Evolutionary conservation across 2,888 invertebrate genomes (phyloP).

Genomic region (Habrosyne pyritoides): DNA sequence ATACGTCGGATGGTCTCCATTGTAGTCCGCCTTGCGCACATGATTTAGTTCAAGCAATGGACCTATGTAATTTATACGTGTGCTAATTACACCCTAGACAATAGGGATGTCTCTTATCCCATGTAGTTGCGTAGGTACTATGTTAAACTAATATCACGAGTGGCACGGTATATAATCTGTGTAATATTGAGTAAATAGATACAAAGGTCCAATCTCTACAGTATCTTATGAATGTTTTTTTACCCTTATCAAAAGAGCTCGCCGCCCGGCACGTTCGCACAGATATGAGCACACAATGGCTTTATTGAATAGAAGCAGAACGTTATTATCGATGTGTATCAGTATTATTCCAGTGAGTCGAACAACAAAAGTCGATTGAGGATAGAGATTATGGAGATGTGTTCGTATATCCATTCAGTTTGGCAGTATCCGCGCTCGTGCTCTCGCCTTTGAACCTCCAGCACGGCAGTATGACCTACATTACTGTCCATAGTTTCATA

Average conservation of each 20-base stretch:
- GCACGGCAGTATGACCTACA: slow-evolving; percentile 2
- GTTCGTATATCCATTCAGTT: slow-evolving; percentile 30
- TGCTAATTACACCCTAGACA: slow-evolving; percentile 2
- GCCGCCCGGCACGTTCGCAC: background rate
- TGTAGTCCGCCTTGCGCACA: background rate
- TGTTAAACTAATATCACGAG: background rate
- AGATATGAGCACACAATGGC: slow-evolving; percentile 16
- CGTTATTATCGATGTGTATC: slow-evolving; percentile 24
- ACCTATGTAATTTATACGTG: slow-evolving; percentile 1
- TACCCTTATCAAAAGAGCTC: slow-evolving; percentile 7
- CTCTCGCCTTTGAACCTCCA: slow-evolving; percentile 11
- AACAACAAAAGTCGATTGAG: slow-evolving; percentile 29
- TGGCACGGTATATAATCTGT: background rate
- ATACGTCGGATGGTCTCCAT: background rate
- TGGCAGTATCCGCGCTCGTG: slow-evolving; percentile 24
- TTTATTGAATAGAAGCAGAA: slow-evolving; percentile 20
- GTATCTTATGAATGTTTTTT: slow-evolving; percentile 4
- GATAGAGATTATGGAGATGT: slow-evolving; percentile 33
- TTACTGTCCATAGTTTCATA: background rate
- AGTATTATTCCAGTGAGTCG: slow-evolving; percentile 21
- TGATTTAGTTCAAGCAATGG: background rate
- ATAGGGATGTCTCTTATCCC: background rate
- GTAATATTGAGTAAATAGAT: slow-evolving; percentile 1
- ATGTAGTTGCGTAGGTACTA: background rate
- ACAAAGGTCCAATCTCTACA: slow-evolving; percentile 4